Conservation (phyloP, 2,888 invertebrate species). For the Tipula confusa region DNA sequence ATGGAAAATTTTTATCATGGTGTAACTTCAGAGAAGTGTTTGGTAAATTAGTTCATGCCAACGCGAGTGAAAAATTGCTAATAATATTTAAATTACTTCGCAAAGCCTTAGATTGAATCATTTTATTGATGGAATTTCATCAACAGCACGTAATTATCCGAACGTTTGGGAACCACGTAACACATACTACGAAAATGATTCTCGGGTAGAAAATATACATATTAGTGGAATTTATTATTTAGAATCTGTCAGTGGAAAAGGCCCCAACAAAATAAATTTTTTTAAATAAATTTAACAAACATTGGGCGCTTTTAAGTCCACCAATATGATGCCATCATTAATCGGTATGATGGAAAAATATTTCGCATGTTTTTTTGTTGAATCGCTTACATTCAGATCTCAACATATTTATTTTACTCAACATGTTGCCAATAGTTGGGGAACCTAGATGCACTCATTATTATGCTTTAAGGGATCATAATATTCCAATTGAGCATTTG, state of each 20-base stretch:
- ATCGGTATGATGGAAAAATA: too few relatives aligned
- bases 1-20: not conserved
- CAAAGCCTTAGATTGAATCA: not conserved
- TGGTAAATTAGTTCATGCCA: not conserved
- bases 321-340: too few relatives aligned
- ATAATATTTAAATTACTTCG: not conserved
- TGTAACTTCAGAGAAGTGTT: not conserved
- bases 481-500: too few relatives aligned
- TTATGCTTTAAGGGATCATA: too few relatives aligned
- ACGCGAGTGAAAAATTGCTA: not conserved
- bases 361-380: too few relatives aligned
- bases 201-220: not conserved
- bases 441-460: too few relatives aligned
- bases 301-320: too few relatives aligned
- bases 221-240: not conserved
- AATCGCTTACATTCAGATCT: too few relatives aligned
- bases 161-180: not conserved
- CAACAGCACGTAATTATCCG: not conserved
- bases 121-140: not conserved
- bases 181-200: not conserved
- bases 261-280: not conserved
- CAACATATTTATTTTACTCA: too few relatives aligned
- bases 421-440: too few relatives aligned
- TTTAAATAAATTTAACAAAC: not conserved
- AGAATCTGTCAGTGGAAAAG: not conserved